A percentile compares a stretch with the other conserved stretches of the same genome.
These are phyloP conservation scores for Dicrostonyx torquatus DNA, from an alignment of 2,797 vertebrate genomes.

Conservation along the genomic window DNA sequence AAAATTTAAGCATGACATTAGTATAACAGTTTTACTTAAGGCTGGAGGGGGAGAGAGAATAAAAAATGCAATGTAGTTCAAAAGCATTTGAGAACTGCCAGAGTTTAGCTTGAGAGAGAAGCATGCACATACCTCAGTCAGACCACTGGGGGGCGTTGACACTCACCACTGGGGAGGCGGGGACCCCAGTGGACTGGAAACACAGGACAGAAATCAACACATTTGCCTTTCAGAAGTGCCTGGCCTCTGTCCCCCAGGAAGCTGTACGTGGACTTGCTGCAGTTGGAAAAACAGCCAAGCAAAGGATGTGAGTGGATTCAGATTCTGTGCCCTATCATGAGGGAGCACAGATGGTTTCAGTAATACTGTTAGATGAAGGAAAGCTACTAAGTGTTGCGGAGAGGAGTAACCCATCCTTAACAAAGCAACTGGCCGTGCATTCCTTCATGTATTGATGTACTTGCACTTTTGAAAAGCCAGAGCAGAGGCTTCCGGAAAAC, in stretches of 20 bases:
- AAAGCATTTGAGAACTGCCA: neutral
- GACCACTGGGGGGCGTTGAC: neutral
- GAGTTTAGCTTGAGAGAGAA: neutral
- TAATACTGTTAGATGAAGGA: neutral
- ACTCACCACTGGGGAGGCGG: neutral
- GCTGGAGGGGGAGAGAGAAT: neutral
- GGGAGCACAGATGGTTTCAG: neutral
- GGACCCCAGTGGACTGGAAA: neutral
- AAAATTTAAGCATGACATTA: neutral
- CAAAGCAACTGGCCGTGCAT: neutral
- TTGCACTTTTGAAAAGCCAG: conserved; percentile 28
- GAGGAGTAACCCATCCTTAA: neutral
- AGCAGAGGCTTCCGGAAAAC: neutral
- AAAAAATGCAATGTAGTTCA: neutral
- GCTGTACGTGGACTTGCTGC: neutral
- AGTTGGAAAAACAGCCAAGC: neutral
- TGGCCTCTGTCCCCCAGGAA: neutral
- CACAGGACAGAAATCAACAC: neutral
- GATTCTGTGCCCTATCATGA: neutral
- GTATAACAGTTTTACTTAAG: neutral
- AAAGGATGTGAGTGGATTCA: neutral
- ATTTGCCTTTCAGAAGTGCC: neutral
- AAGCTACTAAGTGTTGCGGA: neutral
- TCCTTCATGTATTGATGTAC: neutral
- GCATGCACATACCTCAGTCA: neutral